A percentile compares a stretch with the other conserved stretches of the same genome.
Evolutionary conservation across 2,113 vertebrate genomes (phyloP).

Genomic region (Lagopus leucura): DNA sequence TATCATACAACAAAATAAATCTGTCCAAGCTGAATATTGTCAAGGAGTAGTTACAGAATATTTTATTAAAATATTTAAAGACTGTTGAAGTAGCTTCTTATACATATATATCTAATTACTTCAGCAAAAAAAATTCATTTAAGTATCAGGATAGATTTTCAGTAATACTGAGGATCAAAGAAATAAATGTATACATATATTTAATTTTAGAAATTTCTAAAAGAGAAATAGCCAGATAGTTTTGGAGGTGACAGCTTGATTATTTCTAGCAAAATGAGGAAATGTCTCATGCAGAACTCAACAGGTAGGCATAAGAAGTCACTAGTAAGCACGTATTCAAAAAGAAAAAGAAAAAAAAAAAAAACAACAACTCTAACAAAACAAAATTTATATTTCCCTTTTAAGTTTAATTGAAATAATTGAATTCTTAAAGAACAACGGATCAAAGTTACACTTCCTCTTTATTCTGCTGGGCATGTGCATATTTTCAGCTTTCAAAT

Average conservation of each 20-base stretch:
- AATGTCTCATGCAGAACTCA: not conserved
- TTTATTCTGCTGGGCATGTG: not conserved
- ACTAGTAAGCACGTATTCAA: not conserved
- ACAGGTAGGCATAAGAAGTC: not conserved
- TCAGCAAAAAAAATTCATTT: not conserved
- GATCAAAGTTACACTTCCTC: not conserved
- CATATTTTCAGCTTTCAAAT: not conserved
- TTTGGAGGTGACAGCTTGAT: not conserved
- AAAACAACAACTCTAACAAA: not conserved
- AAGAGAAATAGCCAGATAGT: not conserved
- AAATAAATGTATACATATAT: not conserved
- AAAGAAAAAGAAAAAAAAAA: not conserved
- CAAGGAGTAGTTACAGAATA: not conserved
- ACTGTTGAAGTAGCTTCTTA: not conserved
- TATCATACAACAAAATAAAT: not conserved
- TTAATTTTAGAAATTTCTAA: not conserved
- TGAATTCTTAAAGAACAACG: not conserved
- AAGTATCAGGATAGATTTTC: not conserved
- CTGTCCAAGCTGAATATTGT: not conserved
- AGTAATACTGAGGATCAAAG: not conserved
- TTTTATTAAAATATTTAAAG: not conserved
- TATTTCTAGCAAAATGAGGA: not conserved
- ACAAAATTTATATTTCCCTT: rapidly evolving
- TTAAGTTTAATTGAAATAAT: not conserved
- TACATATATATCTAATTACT: not conserved